Base-by-base conservation (phyloP, 2,113 vertebrate genomes). In the Vidua macroura region DNA sequence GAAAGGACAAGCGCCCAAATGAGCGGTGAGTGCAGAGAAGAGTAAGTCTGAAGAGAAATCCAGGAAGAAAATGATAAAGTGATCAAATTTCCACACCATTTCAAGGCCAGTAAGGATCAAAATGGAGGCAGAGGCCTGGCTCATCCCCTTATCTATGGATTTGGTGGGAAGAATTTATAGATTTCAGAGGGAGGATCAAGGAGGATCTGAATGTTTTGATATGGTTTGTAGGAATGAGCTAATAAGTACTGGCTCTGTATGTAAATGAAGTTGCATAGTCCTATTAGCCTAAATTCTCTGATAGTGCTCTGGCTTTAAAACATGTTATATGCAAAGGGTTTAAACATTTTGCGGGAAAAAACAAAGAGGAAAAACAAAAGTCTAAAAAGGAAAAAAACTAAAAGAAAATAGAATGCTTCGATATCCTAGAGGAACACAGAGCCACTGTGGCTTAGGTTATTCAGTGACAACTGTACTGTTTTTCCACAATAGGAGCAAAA, bases 111-210 rank as follows among this genome's bases (percentile, higher is more conserved):
- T 82, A 64, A 91, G 73, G 67, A 72, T 30, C 25, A 81, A 81
- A 93, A 73, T 73, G 0, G 0, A 53, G 49, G 49, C 13, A 35
- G 64, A 82, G 44, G 73, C 53, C 48, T 5, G 7, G 46, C 31
- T 95, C 31, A 85, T 33, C 31, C n/a, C 23, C 66, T 95, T 96
- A 92, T 93, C 94, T 93, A 37, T 92, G 81, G 77, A 79, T 82
- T 78, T 89, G 37, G 55, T 84, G 74, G 33, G 49, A 93, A 92
- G 83, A 92, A 91, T 89, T 76, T 92, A 76, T 91, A 95, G 81
- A 87, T 95, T 87, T 91, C 58, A 66, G 56, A 68, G 30, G 58
- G n/a, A 91, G 83, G 74, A 95, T 60, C 68, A 66, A 86, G 73
- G 33, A 79, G 49, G 31, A 82, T 91, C 70, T 91, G 66, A 76